Conservation (phyloP, 1,140 invertebrate genomes). For the Hyles vespertilio region DNA sequence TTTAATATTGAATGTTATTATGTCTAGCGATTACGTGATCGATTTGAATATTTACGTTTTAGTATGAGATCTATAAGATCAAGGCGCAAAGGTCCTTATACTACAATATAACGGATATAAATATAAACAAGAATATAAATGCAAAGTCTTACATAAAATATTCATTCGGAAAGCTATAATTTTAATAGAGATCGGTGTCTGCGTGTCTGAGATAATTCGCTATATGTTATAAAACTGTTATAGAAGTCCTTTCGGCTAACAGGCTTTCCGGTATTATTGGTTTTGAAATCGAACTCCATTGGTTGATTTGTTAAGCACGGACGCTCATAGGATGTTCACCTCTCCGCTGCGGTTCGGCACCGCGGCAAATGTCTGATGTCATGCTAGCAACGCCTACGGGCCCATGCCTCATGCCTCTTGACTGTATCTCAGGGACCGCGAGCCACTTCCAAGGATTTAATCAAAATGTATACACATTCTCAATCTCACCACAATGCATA, state of each 20-base stretch:
- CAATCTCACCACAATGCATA: slow-evolving; percentile 1
- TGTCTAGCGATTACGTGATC: too few species aligned
- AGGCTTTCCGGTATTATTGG: slow-evolving; percentile 35
- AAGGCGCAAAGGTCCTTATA: too few species aligned
- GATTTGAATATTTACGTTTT: too few species aligned
- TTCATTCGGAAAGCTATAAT: too few species aligned
- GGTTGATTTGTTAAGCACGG: slow-evolving; percentile 31
- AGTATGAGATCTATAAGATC: too few species aligned
- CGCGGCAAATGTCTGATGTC: slow-evolving; percentile 56
- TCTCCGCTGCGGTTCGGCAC: slow-evolving; percentile 25
- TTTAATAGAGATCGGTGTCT: slow-evolving; percentile 2
- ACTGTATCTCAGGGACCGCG: background rate
- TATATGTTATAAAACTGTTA: slow-evolving; percentile 20
- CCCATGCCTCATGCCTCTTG: background rate
- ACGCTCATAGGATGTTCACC: slow-evolving; percentile 55
- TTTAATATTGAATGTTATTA: too few species aligned
- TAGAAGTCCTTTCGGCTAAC: slow-evolving; percentile 21
- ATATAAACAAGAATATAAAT: too few species aligned
- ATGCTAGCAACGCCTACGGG: slow-evolving; percentile 37
- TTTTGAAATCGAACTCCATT: slow-evolving; percentile 44
- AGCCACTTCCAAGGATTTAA: background rate
- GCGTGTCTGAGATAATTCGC: slow-evolving; percentile 13
- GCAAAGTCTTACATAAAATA: too few species aligned
- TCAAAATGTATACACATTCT: background rate
- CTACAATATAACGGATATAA: too few species aligned